Conservation (phyloP, 2,797 vertebrate genomes). For the Macrochelys suwanniensis region DNA sequence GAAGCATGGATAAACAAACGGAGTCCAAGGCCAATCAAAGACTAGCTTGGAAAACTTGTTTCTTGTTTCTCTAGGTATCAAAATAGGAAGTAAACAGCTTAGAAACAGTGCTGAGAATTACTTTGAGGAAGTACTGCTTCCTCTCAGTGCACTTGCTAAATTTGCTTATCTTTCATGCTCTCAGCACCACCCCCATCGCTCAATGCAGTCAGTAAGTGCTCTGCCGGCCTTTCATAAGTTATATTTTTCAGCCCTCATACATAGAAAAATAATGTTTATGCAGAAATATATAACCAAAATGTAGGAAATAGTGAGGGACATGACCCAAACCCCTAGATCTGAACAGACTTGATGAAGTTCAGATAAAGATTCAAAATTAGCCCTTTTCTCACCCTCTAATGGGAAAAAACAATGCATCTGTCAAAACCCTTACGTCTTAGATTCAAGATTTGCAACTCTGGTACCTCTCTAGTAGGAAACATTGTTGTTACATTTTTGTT, state of each 20-base stretch:
- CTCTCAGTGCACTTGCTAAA: slow-evolving; percentile 76
- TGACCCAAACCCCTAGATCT: neutral
- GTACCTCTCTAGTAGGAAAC: neutral
- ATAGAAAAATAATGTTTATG: slow-evolving; percentile 11
- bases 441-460: neutral
- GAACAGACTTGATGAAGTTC: neutral
- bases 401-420: neutral
- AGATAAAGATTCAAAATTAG: neutral
- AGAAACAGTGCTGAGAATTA: slow-evolving; percentile 85
- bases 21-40: slow-evolving; percentile 78
- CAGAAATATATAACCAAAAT: slow-evolving; percentile 45
- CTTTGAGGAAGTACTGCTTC: slow-evolving; percentile 83
- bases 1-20: slow-evolving; percentile 82
- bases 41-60: slow-evolving; percentile 73
- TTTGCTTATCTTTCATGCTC: slow-evolving; percentile 75
- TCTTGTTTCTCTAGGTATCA: slow-evolving; percentile 84
- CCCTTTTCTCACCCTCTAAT: neutral
- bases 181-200: slow-evolving; percentile 61
- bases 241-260: slow-evolving; percentile 39
- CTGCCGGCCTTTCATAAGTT: slow-evolving; percentile 24
- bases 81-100: slow-evolving; percentile 87
- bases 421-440: neutral
- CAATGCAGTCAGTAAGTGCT: neutral
- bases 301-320: neutral
- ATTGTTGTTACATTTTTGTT: neutral